These are phyloP conservation scores for Chrysomela aeneicollis DNA, from an alignment of 2,888 invertebrate genomes.

Conservation along the genomic window DNA sequence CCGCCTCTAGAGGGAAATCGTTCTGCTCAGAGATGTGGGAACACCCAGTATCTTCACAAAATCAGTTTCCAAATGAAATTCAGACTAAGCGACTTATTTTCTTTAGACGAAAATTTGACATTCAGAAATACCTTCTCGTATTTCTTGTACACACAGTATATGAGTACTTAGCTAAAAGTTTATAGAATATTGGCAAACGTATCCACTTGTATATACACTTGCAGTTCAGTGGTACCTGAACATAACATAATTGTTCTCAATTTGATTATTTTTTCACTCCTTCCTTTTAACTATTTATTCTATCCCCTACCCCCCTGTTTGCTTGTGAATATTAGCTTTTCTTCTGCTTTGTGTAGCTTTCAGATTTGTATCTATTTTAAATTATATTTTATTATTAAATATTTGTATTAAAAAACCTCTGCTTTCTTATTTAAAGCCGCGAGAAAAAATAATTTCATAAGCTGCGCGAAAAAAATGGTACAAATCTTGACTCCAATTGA, in stretches of 20 bases:
- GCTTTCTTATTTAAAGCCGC: neutral
- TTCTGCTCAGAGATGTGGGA: conserved; percentile 13
- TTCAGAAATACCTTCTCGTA: too few species aligned
- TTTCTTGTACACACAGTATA: too few species aligned
- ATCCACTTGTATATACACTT: neutral
- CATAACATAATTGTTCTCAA: neutral
- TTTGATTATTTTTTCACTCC: conserved; percentile 20
- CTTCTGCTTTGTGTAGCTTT: conserved; percentile 41
- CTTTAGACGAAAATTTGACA: too few species aligned
- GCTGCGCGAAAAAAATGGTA: too few species aligned
- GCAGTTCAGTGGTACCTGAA: neutral
- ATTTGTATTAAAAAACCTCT: conserved; percentile 40
- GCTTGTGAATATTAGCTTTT: conserved; percentile 51
- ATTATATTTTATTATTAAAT: conserved; percentile 55
- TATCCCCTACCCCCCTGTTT: conserved; percentile 25
- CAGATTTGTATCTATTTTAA: conserved; percentile 51
- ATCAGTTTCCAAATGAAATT: neutral
- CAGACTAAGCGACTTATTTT: too few species aligned
- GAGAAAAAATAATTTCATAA: too few species aligned
- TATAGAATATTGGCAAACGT: too few species aligned
- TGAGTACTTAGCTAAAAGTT: too few species aligned
- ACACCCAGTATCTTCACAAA: conserved; percentile 31
- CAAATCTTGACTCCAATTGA: too few species aligned
- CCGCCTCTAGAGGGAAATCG: conserved; percentile 68
- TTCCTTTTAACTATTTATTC: conserved; percentile 18